These are phyloP conservation scores for Synergus japonicus DNA, from an alignment of 2,888 invertebrate species.

Conservation along the genomic window DNA sequence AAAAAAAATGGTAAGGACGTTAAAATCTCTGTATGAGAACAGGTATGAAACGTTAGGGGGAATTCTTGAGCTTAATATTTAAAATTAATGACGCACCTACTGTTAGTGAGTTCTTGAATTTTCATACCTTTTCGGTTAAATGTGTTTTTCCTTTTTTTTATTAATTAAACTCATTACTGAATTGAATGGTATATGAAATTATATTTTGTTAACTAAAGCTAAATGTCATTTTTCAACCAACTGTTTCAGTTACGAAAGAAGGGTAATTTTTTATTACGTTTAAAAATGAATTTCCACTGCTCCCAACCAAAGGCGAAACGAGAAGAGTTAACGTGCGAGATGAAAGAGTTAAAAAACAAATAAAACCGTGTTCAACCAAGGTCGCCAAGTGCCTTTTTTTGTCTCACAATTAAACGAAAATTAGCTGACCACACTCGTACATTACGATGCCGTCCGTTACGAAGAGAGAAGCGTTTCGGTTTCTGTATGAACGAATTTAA, in stretches of 20 bases:
- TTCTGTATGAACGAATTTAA: constrained; percentile 54
- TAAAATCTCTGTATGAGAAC: constrained; percentile 9
- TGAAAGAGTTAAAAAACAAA: constrained; percentile 27
- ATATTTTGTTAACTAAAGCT: neutral
- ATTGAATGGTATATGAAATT: neutral
- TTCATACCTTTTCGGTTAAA: neutral
- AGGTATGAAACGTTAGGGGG: neutral
- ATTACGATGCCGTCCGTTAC: constrained; percentile 19
- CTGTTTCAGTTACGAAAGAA: too few species aligned
- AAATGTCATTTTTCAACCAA: neutral
- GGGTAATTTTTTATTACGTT: too few species aligned
- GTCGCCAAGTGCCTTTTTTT: constrained; percentile 39
- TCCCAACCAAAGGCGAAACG: neutral
- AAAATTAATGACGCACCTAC: constrained; percentile 7
- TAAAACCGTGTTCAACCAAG: neutral
- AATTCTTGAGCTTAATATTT: constrained; percentile 19
- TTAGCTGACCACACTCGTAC: constrained; percentile 58
- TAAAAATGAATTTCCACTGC: neutral
- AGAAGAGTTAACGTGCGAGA: constrained; percentile 16
- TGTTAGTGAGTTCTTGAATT: neutral
- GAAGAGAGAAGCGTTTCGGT: constrained; percentile 44
- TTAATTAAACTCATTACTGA: neutral
- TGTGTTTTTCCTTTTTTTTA: neutral
- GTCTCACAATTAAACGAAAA: constrained; percentile 67
- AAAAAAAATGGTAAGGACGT: constrained; percentile 1